These are phyloP conservation scores for Andrena praecox DNA, from an alignment of 2,888 invertebrate species.

Conservation along the genomic window DNA sequence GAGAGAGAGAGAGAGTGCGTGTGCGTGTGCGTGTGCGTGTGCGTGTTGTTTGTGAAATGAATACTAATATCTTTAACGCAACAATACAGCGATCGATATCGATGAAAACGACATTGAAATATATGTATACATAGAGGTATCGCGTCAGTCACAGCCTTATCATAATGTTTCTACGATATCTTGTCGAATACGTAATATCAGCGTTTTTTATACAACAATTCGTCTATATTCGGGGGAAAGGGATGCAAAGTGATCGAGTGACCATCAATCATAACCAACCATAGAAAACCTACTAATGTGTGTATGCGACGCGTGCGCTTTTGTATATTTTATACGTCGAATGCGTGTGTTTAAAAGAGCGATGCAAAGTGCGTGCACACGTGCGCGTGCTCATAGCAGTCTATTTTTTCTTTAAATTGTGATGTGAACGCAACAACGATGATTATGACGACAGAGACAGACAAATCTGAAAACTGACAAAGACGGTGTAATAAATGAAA, in stretches of 20 bases:
- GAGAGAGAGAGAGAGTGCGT: too few species aligned
- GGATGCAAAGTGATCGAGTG: background rate
- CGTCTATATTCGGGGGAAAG: too few species aligned
- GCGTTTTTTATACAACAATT: too few species aligned
- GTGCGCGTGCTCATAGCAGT: conserved; percentile 50
- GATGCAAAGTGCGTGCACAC: conserved; percentile 1
- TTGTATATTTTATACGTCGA: conserved; percentile 19
- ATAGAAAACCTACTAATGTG: background rate
- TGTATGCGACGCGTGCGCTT: conserved; percentile 1
- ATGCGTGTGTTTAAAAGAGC: conserved; percentile 8
- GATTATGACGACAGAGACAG: conserved; percentile 11
- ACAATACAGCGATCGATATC: background rate
- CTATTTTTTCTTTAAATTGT: conserved; percentile 81
- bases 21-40: too few species aligned
- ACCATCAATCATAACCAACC: conserved; percentile 16
- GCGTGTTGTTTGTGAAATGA: too few species aligned
- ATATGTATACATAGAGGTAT: too few species aligned
- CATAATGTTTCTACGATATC: too few species aligned
- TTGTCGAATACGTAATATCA: too few species aligned
- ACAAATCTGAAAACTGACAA: background rate
- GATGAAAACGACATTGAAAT: too few species aligned
- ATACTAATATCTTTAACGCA: background rate
- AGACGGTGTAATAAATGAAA: conserved; percentile 69
- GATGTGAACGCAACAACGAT: conserved; percentile 57
- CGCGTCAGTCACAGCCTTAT: too few species aligned